These are phyloP conservation scores for Gambusia holbrooki DNA, from an alignment of 2,113 vertebrate genomes.

Conservation along the genomic window DNA sequence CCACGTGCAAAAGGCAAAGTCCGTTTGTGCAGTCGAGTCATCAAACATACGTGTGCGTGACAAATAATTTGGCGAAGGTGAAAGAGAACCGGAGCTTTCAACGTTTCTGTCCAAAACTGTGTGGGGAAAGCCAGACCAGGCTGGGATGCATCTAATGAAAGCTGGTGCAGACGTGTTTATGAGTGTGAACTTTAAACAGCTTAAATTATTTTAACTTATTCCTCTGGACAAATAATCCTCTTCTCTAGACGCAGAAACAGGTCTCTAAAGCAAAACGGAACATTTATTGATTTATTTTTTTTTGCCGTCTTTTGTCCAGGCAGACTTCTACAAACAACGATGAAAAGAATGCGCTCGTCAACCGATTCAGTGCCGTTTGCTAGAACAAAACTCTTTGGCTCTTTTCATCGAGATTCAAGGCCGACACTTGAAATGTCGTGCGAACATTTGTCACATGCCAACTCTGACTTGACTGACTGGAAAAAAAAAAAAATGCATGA, in stretches of 20 bases:
- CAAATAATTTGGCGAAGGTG: constrained; percentile 43
- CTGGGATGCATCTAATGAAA: constrained; percentile 24
- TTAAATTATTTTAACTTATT: not conserved
- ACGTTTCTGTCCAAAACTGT: not conserved
- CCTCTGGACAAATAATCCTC: not conserved
- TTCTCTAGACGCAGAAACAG: not conserved
- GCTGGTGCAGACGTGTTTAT: constrained; percentile 14
- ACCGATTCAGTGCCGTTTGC: not conserved
- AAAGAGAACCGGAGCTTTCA: constrained; percentile 8
- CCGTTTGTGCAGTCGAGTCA: constrained; percentile 31
- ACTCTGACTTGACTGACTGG: not conserved
- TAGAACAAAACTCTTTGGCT: not conserved
- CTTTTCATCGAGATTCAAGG: not conserved
- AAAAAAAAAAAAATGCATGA: not conserved
- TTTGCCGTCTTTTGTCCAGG: not conserved
- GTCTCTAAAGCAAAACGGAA: not conserved
- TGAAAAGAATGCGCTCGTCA: not conserved
- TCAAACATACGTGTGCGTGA: constrained; percentile 48
- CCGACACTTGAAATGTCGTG: not conserved
- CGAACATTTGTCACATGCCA: not conserved
- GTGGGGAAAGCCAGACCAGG: not conserved
- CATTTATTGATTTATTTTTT: no score
- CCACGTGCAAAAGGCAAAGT: constrained; percentile 21
- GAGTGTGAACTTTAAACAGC: not conserved
- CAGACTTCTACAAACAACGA: not conserved